Evolutionary conservation across 2,797 vertebrate genomes (phyloP).

Genomic region (Girardinus metallicus): DNA sequence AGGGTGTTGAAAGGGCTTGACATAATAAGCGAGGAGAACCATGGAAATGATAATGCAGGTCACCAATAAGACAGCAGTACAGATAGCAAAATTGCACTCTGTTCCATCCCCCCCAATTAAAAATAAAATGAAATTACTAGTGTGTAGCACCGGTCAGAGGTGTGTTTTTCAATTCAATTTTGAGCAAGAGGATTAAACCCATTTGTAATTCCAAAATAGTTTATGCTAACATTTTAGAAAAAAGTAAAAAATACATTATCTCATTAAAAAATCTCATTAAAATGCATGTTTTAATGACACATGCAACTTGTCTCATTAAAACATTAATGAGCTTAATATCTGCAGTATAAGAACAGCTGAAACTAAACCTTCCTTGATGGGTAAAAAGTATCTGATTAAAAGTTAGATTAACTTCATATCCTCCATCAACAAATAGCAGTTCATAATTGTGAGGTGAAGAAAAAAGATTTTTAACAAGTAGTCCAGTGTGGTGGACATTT

Average conservation of each 20-base stretch:
- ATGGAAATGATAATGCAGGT: constrained; percentile 41
- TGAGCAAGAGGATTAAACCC: not conserved
- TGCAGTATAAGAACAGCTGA: too few relatives aligned
- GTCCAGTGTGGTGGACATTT: not conserved
- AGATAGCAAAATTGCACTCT: constrained; percentile 20
- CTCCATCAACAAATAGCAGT: not conserved
- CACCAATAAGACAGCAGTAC: constrained; percentile 9
- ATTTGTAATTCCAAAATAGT: not conserved
- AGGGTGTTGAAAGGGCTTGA: constrained; percentile 48
- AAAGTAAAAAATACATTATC: too few relatives aligned
- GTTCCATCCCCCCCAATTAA: not conserved
- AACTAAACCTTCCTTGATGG: too few relatives aligned
- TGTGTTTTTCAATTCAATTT: constrained; percentile 6
- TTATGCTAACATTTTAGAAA: not conserved
- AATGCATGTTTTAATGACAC: too few relatives aligned
- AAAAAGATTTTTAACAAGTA: not conserved
- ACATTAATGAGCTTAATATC: too few relatives aligned
- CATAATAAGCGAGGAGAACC: constrained; percentile 43
- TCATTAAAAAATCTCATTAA: too few relatives aligned
- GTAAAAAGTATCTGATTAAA: too few relatives aligned
- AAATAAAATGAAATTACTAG: constrained; percentile 14
- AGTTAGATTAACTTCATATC: too few relatives aligned
- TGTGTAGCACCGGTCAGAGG: not conserved
- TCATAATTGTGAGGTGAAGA: not conserved
- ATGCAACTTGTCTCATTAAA: too few relatives aligned